Evolutionary conservation across 2,797 vertebrate species (phyloP).

Genomic region (Molossus molossus): DNA sequence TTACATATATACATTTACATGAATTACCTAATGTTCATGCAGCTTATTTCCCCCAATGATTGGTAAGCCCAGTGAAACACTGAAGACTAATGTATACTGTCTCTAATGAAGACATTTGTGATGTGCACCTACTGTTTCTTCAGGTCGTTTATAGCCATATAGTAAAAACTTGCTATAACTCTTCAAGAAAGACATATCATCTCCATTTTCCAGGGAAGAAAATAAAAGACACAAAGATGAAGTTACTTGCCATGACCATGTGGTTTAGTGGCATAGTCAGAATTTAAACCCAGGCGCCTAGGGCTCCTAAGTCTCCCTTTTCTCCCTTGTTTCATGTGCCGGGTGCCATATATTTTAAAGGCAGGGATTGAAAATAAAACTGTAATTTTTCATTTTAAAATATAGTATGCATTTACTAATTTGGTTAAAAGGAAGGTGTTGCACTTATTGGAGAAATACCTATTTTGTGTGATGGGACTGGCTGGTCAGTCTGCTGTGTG

Average conservation of each 20-base stretch:
- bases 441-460: not conserved
- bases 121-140: not conserved
- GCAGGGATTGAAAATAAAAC: not conserved
- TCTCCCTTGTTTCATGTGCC: not conserved
- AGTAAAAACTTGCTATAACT: not conserved
- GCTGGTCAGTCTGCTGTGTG: not conserved
- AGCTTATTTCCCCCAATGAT: not conserved
- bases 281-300: not conserved
- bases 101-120: constrained; percentile 8
- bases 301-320: not conserved
- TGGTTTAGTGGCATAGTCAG: not conserved
- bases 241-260: not conserved
- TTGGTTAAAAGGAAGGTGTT: not conserved
- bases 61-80: not conserved
- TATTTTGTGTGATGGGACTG: not conserved
- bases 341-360: not conserved
- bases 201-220: constrained; percentile 1
- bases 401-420: not conserved
- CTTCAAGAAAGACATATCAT: not conserved
- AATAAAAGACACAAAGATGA: not conserved
- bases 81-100: not conserved
- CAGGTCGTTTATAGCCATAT: not conserved
- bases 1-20: not conserved
- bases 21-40: not conserved
- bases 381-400: not conserved